These are phyloP conservation scores for Stictocephala bisonia DNA, from an alignment of 2,888 invertebrate species.

Conservation along the genomic window DNA sequence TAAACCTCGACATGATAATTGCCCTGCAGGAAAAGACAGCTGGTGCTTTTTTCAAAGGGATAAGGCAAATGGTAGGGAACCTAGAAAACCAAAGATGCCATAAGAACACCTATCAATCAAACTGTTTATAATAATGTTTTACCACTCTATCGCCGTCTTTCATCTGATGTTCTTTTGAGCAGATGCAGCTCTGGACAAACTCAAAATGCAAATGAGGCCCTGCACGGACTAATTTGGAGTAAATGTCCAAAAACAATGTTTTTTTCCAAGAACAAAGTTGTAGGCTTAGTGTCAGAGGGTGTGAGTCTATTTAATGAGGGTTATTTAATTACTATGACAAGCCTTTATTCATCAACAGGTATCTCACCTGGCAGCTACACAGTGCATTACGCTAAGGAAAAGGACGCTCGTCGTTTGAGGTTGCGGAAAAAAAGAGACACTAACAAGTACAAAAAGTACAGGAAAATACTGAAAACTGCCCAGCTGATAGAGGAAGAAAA, in stretches of 20 bases:
- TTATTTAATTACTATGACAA: constrained; percentile 6
- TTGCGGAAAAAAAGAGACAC: constrained; percentile 13
- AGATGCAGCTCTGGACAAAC: constrained; percentile 6
- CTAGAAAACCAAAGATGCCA: constrained; percentile 12
- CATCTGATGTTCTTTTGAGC: constrained; percentile 2
- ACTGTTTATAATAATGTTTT: constrained; percentile 1
- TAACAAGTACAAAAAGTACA: constrained; percentile 18
- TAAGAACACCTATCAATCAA: constrained; percentile 20
- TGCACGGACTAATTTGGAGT: constrained; percentile 28
- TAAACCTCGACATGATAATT: constrained; percentile 20
- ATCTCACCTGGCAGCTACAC: not conserved
- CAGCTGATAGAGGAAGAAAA: constrained; percentile 15
- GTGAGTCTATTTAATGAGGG: constrained; percentile 12
- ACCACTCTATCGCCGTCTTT: constrained; percentile 14
- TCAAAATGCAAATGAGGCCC: constrained; percentile 16
- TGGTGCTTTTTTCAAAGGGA: constrained; percentile 30
- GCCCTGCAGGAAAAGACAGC: constrained; percentile 17
- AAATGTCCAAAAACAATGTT: constrained; percentile 25
- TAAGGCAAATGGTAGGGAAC: not conserved
- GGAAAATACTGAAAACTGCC: not conserved
- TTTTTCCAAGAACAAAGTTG: not conserved
- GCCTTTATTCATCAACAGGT: not conserved
- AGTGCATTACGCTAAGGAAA: not conserved
- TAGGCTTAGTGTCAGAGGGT: not conserved
- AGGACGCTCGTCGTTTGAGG: not conserved